Conservation (phyloP, 1,140 invertebrate species). For the Caenorhabditis inopinata region DNA sequence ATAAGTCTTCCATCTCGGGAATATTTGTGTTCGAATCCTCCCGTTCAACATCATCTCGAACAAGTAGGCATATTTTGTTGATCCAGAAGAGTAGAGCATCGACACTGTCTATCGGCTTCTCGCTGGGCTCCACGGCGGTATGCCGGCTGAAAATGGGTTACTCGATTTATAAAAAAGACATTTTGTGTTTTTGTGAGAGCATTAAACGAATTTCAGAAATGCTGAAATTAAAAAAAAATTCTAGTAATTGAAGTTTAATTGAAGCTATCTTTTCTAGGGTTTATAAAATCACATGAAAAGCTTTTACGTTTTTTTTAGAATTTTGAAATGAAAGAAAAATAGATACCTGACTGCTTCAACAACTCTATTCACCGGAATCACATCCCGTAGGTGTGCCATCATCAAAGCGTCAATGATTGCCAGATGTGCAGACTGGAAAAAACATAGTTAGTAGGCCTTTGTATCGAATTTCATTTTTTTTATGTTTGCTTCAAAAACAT, state of each 20-base stretch:
- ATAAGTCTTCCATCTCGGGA: constrained; percentile 71
- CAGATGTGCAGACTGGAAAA: constrained; percentile 89
- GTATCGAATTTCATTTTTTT: no score
- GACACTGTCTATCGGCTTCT: constrained; percentile 77
- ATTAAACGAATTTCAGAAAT: no score
- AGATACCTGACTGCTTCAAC: constrained; percentile 76
- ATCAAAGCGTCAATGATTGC: constrained; percentile 94
- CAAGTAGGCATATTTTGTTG: constrained; percentile 64
- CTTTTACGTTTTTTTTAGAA: not conserved
- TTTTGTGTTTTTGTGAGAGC: no score
- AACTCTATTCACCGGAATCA: constrained; percentile 84
- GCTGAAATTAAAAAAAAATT: no score
- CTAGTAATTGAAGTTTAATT: no score
- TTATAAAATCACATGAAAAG: no score
- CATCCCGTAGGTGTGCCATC: constrained; percentile 88
- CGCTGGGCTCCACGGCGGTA: constrained; percentile 68
- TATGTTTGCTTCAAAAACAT: no score
- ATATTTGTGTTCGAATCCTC: constrained; percentile 54
- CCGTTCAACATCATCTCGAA: constrained; percentile 63
- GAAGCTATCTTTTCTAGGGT: no score
- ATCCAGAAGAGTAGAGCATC: constrained; percentile 75
- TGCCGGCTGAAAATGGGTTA: constrained; percentile 65
- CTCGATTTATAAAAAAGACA: no score
- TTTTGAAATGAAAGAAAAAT: not conserved
- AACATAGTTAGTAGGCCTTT: no score